These are phyloP conservation scores for Clanis bilineata DNA, from an alignment of 2,888 invertebrate genomes.

Conservation along the genomic window DNA sequence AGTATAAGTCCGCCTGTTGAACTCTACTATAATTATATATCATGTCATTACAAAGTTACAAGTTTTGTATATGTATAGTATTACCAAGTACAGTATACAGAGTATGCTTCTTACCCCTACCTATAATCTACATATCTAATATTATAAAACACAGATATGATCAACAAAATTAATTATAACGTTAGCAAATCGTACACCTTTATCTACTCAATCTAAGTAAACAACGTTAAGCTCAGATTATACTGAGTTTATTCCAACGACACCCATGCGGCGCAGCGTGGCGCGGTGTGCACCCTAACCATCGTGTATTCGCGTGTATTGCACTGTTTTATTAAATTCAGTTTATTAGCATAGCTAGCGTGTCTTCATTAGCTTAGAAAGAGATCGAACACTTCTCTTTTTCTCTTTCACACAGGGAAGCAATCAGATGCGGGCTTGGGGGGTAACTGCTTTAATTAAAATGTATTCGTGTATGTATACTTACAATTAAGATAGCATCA, in stretches of 20 bases:
- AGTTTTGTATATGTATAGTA: too few species aligned
- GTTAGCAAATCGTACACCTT: not conserved
- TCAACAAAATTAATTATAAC: not conserved
- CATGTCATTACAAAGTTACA: too few species aligned
- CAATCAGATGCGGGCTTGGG: slow-evolving; percentile 4
- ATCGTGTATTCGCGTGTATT: not conserved
- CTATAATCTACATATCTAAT: too few species aligned
- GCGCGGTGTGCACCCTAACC: too few species aligned
- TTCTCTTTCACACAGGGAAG: not conserved
- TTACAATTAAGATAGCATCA: not conserved
- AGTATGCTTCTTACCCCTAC: too few species aligned
- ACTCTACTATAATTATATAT: too few species aligned
- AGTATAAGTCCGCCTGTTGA: too few species aligned
- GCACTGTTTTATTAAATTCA: slow-evolving; percentile 8
- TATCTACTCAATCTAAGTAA: not conserved
- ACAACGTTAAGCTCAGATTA: slow-evolving; percentile 8
- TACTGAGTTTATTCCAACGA: not conserved
- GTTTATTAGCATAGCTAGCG: slow-evolving; percentile 15
- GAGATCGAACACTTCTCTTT: not conserved
- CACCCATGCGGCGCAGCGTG: too few species aligned
- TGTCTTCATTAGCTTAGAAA: slow-evolving; percentile 15
- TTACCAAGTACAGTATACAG: too few species aligned
- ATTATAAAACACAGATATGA: not conserved
- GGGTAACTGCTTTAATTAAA: not conserved
- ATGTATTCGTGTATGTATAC: not conserved